Percentiles rank a stretch among this genome's conserved stretches.
Conservation (phyloP, 1,140 invertebrate species). For the Pseudomyrmex flavicornis region DNA sequence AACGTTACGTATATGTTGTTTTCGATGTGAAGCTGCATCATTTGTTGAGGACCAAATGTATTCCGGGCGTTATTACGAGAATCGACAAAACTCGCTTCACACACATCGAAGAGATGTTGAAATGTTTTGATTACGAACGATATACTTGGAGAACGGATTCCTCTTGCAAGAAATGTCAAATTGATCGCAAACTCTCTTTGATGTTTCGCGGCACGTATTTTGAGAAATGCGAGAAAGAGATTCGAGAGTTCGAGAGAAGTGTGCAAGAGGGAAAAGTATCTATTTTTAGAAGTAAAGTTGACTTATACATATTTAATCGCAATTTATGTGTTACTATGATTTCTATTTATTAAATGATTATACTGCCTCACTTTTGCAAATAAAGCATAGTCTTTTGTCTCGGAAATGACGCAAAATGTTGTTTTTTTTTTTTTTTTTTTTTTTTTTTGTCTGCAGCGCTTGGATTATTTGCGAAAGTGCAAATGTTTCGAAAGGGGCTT, state of each 20-base stretch:
- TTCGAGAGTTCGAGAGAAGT: slow-evolving; percentile 58
- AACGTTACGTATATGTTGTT: slow-evolving; percentile 2
- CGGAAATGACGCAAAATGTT: not conserved
- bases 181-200: slow-evolving; percentile 25
- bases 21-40: slow-evolving; percentile 72
- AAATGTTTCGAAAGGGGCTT: not conserved
- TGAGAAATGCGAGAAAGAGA: slow-evolving; percentile 65
- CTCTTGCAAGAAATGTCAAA: slow-evolving; percentile 18
- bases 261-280: slow-evolving; percentile 7
- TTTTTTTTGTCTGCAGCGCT: not conserved
- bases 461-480: not conserved
- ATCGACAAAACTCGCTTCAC: slow-evolving; percentile 71
- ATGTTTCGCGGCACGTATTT: slow-evolving; percentile 62
- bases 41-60: slow-evolving; percentile 69
- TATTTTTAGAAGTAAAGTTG: slow-evolving; percentile 46
- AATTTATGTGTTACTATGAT: not conserved
- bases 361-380: not conserved
- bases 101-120: slow-evolving; percentile 75
- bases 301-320: not conserved
- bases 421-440: not conserved
- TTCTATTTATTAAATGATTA: not conserved
- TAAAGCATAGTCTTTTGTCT: not conserved
- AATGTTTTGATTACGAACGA: slow-evolving; percentile 69
- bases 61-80: slow-evolving; percentile 74
- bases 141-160: slow-evolving; percentile 28